phyloP scores from a whole-genome alignment of 2,888 invertebrate genomes.

The Drosophila emarginata region DNA sequence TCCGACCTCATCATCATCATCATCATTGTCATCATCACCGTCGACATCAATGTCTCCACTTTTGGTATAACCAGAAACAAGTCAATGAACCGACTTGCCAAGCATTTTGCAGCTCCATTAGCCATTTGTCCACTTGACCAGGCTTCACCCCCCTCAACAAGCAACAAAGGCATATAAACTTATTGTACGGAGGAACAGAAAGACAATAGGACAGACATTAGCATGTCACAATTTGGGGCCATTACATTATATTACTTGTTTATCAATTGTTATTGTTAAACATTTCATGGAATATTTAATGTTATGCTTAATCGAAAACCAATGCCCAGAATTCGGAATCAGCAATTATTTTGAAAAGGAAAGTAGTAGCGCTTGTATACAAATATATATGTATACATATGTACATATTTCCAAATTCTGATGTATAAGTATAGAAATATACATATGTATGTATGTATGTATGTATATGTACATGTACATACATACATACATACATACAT shows the following conservation, averaged over 20 bases:
- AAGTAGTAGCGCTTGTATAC: neutral
- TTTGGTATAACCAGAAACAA: neutral
- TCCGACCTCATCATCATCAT: constrained; percentile 23
- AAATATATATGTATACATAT: neutral
- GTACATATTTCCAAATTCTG: neutral
- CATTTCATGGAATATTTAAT: neutral
- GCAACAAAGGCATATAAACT: neutral
- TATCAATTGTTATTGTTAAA: constrained; percentile 1
- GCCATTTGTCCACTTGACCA: constrained; percentile 30
- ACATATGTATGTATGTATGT: too few species aligned
- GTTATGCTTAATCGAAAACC: neutral
- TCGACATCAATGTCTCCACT: constrained; percentile 12
- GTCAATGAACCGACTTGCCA: constrained; percentile 38
- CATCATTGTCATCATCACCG: neutral
- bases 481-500: neutral
- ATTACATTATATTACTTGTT: constrained; percentile 27
- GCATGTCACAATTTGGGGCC: constrained; percentile 11
- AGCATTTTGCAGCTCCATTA: constrained; percentile 35
- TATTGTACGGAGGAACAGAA: neutral
- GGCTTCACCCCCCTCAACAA: neutral
- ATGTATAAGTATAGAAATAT: neutral
- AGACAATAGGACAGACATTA: constrained; percentile 2
- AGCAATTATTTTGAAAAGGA: too few species aligned
- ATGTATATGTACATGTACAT: too few species aligned
- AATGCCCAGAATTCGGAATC: neutral